A percentile compares a stretch with the other conserved stretches of the same genome.
phyloP scores from a whole-genome alignment of 1,140 invertebrate genomes.

The Halesus radiatus region DNA sequence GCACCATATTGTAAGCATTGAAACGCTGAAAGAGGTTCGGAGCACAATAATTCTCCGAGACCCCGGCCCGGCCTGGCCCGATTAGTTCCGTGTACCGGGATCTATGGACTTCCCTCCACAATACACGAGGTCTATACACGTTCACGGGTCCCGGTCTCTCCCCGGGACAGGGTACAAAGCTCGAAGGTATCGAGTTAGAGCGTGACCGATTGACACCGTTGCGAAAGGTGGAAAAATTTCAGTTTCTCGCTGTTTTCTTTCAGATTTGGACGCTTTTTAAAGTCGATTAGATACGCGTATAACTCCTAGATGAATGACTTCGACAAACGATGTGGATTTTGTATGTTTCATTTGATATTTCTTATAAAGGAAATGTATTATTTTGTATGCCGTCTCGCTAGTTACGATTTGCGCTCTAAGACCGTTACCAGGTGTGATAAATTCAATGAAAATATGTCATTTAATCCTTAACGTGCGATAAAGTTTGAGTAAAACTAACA shows the following conservation, averaged over 20 bases:
- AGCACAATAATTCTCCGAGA: background rate
- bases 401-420: conserved; percentile 36
- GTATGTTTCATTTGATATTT: conserved; percentile 12
- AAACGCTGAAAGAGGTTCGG: conserved; percentile 30
- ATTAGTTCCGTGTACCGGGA: conserved; percentile 32
- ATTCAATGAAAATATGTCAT: conserved; percentile 36
- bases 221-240: conserved; percentile 57
- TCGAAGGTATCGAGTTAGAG: background rate
- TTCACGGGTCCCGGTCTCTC: background rate
- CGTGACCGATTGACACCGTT: conserved; percentile 53
- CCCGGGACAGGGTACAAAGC: background rate
- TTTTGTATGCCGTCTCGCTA: conserved; percentile 44
- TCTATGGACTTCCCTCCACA: background rate
- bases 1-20: conserved; percentile 13
- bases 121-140: background rate
- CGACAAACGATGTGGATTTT: conserved; percentile 22
- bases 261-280: conserved; percentile 58
- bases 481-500: conserved; percentile 22
- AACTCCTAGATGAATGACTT: conserved; percentile 54
- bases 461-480: conserved; percentile 21
- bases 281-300: conserved; percentile 54
- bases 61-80: background rate
- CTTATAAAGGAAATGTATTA: conserved; percentile 25
- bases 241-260: conserved; percentile 58
- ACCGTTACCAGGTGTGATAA: conserved; percentile 56